phyloP scores from a whole-genome alignment of 2,888 invertebrate genomes.

The Callyntrura guangdongensis region DNA sequence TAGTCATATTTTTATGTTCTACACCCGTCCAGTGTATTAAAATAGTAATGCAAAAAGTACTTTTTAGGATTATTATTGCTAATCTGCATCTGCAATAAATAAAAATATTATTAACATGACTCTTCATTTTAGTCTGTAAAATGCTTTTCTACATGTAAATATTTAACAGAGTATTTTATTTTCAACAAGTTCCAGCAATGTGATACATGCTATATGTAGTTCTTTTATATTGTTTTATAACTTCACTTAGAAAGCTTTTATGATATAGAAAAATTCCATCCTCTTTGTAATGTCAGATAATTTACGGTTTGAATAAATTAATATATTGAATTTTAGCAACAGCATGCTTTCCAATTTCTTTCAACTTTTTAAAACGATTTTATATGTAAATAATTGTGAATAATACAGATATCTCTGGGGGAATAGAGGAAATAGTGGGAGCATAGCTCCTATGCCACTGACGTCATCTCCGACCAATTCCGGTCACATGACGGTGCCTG shows the following conservation, averaged over 20 bases:
- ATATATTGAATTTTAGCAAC: neutral
- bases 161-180: neutral
- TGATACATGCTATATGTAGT: neutral
- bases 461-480: neutral
- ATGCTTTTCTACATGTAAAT: conserved; percentile 2
- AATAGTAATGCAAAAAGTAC: too few species aligned
- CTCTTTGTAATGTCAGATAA: neutral
- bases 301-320: neutral
- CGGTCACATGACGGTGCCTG: conserved; percentile 42
- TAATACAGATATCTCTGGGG: conserved; percentile 62
- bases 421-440: neutral
- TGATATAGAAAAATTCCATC: neutral
- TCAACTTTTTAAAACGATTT: neutral
- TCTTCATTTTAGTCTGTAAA: neutral
- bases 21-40: too few species aligned
- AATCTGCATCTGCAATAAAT: too few species aligned
- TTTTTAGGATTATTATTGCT: neutral
- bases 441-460: neutral
- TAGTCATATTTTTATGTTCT: too few species aligned
- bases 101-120: neutral
- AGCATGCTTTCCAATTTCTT: neutral
- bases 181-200: neutral
- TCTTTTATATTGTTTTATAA: neutral
- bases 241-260: neutral
- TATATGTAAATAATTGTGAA: conserved; percentile 10